Evolutionary conservation across 1,140 invertebrate genomes (phyloP).

Genomic region (Heliothis subflexa): DNA sequence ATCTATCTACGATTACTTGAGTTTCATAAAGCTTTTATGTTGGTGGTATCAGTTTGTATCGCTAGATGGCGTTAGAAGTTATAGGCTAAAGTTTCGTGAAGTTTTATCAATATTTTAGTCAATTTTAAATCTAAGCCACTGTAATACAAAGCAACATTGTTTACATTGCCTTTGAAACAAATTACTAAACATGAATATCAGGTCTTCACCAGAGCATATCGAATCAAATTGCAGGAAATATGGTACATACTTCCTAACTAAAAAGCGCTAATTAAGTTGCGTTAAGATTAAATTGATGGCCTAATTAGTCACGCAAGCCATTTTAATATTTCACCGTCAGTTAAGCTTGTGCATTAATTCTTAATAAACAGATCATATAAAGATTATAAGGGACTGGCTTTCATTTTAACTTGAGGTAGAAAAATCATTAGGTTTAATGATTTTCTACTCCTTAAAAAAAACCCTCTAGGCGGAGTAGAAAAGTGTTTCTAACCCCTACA

Average conservation of each 20-base stretch:
- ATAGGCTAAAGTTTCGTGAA: not conserved
- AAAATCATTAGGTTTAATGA: too few relatives aligned
- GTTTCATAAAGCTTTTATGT: not conserved
- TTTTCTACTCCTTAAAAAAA: too few relatives aligned
- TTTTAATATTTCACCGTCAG: not conserved
- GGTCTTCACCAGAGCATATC: not conserved
- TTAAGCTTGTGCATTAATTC: not conserved
- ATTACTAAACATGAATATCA: not conserved
- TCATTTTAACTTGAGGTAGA: too few relatives aligned
- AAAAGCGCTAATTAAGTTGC: slow-evolving; percentile 12
- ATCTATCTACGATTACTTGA: not conserved
- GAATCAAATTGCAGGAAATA: slow-evolving; percentile 29
- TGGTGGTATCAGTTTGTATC: not conserved
- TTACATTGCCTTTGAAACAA: not conserved
- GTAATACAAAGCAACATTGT: not conserved
- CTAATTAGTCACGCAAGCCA: slow-evolving; percentile 18
- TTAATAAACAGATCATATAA: too few relatives aligned
- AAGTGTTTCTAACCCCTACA: too few relatives aligned
- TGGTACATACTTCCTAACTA: slow-evolving; percentile 7
- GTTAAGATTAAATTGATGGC: slow-evolving; percentile 24
- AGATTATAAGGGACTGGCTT: too few relatives aligned
- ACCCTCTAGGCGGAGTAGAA: too few relatives aligned
- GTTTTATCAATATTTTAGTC: too few relatives aligned
- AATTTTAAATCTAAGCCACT: not conserved
- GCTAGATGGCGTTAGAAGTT: slow-evolving; percentile 5